Evolutionary conservation across 2,113 vertebrate genomes (phyloP).

Genomic region (Cranoglanis bouderius): DNA sequence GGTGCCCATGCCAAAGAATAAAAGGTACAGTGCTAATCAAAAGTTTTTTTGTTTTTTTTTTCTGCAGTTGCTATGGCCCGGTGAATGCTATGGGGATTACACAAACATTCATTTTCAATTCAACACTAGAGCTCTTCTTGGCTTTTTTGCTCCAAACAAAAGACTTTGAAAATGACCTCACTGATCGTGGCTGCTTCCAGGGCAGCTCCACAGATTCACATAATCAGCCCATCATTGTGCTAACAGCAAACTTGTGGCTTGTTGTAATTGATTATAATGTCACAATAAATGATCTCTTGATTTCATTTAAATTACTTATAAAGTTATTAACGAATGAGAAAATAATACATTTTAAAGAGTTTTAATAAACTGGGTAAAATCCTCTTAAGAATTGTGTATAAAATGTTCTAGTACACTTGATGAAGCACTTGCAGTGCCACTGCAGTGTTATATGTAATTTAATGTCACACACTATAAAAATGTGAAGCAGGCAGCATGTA

Average conservation of each 20-base stretch:
- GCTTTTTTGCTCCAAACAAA: slow-evolving; percentile 61
- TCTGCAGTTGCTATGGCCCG: slow-evolving; percentile 55
- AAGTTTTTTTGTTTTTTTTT: slow-evolving; percentile 45
- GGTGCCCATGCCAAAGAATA: slow-evolving; percentile 44
- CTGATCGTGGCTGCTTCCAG: slow-evolving; percentile 47
- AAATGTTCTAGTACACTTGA: background rate
- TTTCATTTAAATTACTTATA: background rate
- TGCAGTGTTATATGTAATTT: background rate
- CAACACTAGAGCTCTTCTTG: slow-evolving; percentile 55
- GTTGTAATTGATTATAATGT: background rate
- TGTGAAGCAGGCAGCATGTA: background rate
- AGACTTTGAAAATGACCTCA: slow-evolving; percentile 61
- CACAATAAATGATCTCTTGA: background rate
- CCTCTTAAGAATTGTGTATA: background rate
- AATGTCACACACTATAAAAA: background rate
- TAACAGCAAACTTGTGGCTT: slow-evolving; percentile 34
- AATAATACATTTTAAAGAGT: background rate
- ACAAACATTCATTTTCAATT: slow-evolving; percentile 64
- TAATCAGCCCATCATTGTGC: slow-evolving; percentile 53
- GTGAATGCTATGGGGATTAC: slow-evolving; percentile 64
- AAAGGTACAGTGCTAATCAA: slow-evolving; percentile 67
- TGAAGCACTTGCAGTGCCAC: background rate
- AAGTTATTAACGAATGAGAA: background rate
- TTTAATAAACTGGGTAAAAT: too few species aligned
- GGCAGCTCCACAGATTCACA: slow-evolving; percentile 53